These are phyloP conservation scores for Campoletis raptor DNA, from an alignment of 2,888 invertebrate species.

Conservation along the genomic window DNA sequence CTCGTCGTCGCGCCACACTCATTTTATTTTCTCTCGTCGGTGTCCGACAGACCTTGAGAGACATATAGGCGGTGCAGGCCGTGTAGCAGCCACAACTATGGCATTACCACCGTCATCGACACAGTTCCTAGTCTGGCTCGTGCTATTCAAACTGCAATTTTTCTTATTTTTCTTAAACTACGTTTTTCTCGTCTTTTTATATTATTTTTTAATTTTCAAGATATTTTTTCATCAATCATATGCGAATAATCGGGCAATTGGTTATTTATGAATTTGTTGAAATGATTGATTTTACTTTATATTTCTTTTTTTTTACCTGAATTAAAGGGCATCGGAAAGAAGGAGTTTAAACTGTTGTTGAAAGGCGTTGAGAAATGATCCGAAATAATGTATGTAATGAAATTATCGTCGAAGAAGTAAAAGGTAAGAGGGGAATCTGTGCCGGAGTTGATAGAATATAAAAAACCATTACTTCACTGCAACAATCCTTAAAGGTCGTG, in stretches of 20 bases:
- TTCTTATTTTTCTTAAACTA: neutral
- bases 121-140: slow-evolving; percentile 56
- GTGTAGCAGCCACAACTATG: slow-evolving; percentile 28
- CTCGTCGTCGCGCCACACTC: slow-evolving; percentile 58
- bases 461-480: slow-evolving; percentile 13
- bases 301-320: neutral
- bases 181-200: neutral
- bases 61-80: slow-evolving; percentile 39
- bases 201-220: neutral
- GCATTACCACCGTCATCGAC: slow-evolving; percentile 52
- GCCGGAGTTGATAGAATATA: slow-evolving; percentile 13
- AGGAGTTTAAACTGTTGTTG: neutral
- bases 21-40: slow-evolving; percentile 66
- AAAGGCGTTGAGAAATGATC: neutral
- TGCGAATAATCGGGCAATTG: neutral
- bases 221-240: neutral
- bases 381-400: neutral
- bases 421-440: slow-evolving; percentile 14
- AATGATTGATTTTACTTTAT: neutral
- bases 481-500: slow-evolving; percentile 43
- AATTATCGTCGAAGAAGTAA: neutral
- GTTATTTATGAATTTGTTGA: neutral
- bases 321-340: neutral
- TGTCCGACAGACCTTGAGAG: slow-evolving; percentile 68
- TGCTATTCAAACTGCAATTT: slow-evolving; percentile 9